Base-by-base conservation (phyloP, 2,113 vertebrate genomes). In the Rallus limicola region DNA sequence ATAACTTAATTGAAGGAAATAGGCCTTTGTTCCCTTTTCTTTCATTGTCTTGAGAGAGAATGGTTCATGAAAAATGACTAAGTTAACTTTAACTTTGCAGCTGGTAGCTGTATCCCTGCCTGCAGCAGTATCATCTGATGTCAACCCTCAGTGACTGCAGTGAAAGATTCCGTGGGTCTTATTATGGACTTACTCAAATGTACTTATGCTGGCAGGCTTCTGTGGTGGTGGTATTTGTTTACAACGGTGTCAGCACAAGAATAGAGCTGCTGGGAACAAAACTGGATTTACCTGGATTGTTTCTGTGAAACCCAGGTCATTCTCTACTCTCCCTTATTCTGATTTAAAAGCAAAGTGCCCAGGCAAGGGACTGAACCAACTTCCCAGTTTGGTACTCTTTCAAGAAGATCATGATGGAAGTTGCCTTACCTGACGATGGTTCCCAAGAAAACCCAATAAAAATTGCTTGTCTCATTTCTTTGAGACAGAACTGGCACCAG, bases 401-500 rank as follows among this genome's bases (percentile, higher is more conserved):
- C 46, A 63, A 28, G 33, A 31, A 56, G 29, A 15, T 58, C 34
- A 40, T 44, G 1, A 2, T 52, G 29, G n/a, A 72, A 55, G 13
- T 34, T 68, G 28, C 58, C 25, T 52, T 26, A 28, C 46, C 71
- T 67, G 40, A 13, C 34, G 38, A 4, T 50, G 53, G 34, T 50
- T 71, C 5, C 68, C 16, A 63, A 71, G 52, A 26, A 26, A 2
- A 3, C 7, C 12, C 53, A 53, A 11, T 71, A 34, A 62, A 62
- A 56, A 2, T 31, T 25, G 23, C 10, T 31, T 44, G 24, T 53
- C 34, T 63, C 16, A 20, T 50, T 75, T 85, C 9, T 40, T 40
- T 29, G 59, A 60, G 56, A n/a, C 17, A 55, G 23, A 63, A n/a
- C 0, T 4, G 21, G 23, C 0, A 0, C 5, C 33, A n/a, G 31